Base-by-base conservation (phyloP, 64 coral and sea anemone species). In the Platygyra sinensis region DNA sequence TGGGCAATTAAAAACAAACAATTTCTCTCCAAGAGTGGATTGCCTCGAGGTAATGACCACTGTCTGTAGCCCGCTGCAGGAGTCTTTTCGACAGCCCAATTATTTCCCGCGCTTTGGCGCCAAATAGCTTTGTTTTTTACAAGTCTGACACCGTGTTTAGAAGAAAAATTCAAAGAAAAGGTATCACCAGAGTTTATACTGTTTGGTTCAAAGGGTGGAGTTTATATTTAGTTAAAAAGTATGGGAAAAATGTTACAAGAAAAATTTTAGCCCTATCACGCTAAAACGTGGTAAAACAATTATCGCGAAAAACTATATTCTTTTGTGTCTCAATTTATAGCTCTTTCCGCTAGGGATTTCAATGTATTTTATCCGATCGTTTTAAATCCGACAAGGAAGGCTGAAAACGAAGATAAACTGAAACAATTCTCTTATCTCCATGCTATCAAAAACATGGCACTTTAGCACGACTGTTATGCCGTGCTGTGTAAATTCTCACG, bases 231-330 rank as follows among this genome's bases (percentile, higher is more conserved):
- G 0, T n/a, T 69, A 24, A 25, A 0, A n/a, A 69, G 36, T 77
- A 50, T 77, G 19, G 74, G 0, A 50, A 77, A 77, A 77, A 77
- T 77, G 39, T 77, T 22, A 19, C 49, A 5, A 22, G 33, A 51
- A 77, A 77, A 42, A n/a, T 7, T 8, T 62, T 6, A 67, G 29
- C 22, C 24, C 74, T 10, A 24, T 49, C 38, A 77, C 22, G 39
- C 19, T n/a, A 28, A 55, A 55, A 52, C 49, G 50, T 67, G 80
- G 60, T 83, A 36, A 67, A 83, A 62, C 28, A 83, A 83, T 83
- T 83, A 83, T 67, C 30, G 50, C 42, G 42, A 46, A 46, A 46
- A 46, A 46, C 5, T 15, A 73, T 30, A 27, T 14, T 31, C n/a
- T 13, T 30, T 73, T 30, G 14, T 30, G 29, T 9, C 36, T 50